These are phyloP conservation scores for Cebidichthys violaceus DNA, from an alignment of 2,113 vertebrate genomes.

Conservation along the genomic window DNA sequence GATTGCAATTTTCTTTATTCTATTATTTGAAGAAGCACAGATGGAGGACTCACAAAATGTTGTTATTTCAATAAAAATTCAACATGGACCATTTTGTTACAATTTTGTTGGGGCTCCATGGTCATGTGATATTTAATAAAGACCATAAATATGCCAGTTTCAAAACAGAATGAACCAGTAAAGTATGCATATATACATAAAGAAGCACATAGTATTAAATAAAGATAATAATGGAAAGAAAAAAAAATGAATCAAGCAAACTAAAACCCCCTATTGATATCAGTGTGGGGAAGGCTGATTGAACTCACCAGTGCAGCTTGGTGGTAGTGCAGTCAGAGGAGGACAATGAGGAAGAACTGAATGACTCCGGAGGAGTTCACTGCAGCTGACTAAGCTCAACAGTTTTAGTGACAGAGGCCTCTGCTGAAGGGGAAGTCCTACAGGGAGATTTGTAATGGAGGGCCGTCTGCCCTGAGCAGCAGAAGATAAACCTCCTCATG, in stretches of 20 bases:
- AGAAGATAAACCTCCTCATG: no score
- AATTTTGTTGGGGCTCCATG: no score
- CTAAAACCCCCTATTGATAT: not conserved
- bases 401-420: no score
- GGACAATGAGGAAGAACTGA: not conserved
- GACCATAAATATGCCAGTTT: not conserved
- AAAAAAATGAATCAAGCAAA: not conserved
- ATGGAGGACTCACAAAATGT: no score
- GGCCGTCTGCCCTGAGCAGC: no score
- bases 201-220: not conserved
- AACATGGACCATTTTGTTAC: no score
- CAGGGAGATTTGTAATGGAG: no score
- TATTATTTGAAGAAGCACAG: no score
- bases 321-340: not conserved
- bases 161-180: not conserved
- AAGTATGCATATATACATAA: not conserved
- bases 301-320: constrained; percentile 19
- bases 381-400: not conserved
- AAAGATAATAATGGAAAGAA: not conserved
- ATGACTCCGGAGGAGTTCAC: no score
- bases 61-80: no score
- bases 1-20: no score
- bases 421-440: not conserved
- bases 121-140: not conserved
- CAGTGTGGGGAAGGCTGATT: not conserved